These are phyloP conservation scores for Timandra comae DNA, from an alignment of 2,888 invertebrate genomes.

Conservation along the genomic window DNA sequence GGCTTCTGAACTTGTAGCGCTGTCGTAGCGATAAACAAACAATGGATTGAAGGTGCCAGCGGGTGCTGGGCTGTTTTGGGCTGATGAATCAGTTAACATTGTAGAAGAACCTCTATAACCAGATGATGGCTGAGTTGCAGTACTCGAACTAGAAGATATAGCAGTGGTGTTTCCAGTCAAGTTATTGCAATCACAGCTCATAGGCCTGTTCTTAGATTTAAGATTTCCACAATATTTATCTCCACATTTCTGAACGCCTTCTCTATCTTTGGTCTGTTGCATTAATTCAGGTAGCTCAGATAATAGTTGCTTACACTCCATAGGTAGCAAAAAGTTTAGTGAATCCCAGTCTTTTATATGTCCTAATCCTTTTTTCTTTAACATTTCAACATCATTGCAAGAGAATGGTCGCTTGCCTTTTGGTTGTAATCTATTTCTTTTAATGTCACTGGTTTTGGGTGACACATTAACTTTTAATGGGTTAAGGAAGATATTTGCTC, in stretches of 20 bases:
- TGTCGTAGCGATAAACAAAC: slow-evolving; percentile 90
- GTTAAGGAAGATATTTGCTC: slow-evolving; percentile 82
- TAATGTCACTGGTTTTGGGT: slow-evolving; percentile 53
- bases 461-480: slow-evolving; percentile 79
- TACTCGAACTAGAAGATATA: slow-evolving; percentile 81
- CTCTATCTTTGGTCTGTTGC: slow-evolving; percentile 78
- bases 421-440: slow-evolving; percentile 50
- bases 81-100: slow-evolving; percentile 84
- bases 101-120: slow-evolving; percentile 92
- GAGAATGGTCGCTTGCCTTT: slow-evolving; percentile 83
- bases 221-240: slow-evolving; percentile 66
- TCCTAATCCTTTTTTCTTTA: slow-evolving; percentile 86
- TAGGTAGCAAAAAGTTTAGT: slow-evolving; percentile 89
- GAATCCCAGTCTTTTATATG: slow-evolving; percentile 97
- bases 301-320: slow-evolving; percentile 87
- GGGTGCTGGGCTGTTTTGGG: slow-evolving; percentile 81
- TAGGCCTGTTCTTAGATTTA: slow-evolving; percentile 76
- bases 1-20: slow-evolving; percentile 83
- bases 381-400: slow-evolving; percentile 87
- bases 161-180: slow-evolving; percentile 73
- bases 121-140: slow-evolving; percentile 88
- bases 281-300: slow-evolving; percentile 88
- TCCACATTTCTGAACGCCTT: slow-evolving; percentile 43
- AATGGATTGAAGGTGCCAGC: slow-evolving; percentile 80
- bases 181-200: slow-evolving; percentile 78